Evolutionary conservation across 2,888 invertebrate genomes (phyloP).

Genomic region (Pseudococcus jackbeardsleyi): DNA sequence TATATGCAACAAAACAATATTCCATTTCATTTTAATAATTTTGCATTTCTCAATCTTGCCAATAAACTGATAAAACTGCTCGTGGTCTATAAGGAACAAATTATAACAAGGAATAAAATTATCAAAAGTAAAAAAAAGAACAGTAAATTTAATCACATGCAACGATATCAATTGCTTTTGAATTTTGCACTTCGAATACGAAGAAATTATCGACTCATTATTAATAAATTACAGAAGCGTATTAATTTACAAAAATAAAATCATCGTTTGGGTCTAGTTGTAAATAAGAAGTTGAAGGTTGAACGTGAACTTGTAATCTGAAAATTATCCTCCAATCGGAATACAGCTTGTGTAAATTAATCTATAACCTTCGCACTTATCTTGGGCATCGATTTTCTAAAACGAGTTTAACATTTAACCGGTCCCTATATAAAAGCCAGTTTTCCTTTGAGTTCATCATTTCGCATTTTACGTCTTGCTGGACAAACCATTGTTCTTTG

Average conservation of each 20-base stretch:
- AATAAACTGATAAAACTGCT: neutral
- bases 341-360: neutral
- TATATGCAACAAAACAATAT: neutral
- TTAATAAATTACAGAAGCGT: neutral
- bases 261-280: neutral
- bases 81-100: neutral
- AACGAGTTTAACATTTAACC: conserved; percentile 25
- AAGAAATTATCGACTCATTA: neutral
- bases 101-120: neutral
- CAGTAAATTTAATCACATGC: too few species aligned
- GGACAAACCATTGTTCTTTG: neutral
- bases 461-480: neutral
- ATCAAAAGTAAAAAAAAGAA: too few species aligned
- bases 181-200: neutral
- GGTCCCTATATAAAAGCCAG: neutral
- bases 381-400: neutral
- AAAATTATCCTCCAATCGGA: conserved; percentile 24
- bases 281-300: neutral
- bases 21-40: neutral
- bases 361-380: neutral
- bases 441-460: neutral
- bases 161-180: neutral
- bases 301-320: neutral
- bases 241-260: neutral
- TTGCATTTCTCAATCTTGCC: neutral